Conservation (phyloP, 1,140 invertebrate genomes). For the Drosophila willistoni region DNA sequence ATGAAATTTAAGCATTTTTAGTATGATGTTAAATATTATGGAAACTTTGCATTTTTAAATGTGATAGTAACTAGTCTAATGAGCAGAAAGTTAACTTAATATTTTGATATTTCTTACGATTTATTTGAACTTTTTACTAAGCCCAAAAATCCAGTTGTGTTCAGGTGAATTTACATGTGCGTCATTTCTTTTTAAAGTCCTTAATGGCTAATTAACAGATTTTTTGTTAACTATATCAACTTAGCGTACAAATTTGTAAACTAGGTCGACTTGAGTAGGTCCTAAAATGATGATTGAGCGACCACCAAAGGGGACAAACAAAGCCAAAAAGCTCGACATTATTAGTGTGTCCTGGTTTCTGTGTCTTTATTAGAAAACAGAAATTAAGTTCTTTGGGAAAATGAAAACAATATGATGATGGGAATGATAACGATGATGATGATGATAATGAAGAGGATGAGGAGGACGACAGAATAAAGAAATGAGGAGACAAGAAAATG, state of each 20-base stretch:
- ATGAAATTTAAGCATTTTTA: not conserved
- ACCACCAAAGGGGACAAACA: constrained; percentile 20
- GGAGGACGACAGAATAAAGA: constrained; percentile 20
- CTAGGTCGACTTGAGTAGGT: constrained; percentile 49
- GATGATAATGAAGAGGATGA: not conserved
- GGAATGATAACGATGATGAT: constrained; percentile 54
- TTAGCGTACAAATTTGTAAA: constrained; percentile 25
- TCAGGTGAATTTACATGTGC: too few species aligned
- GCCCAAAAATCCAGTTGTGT: too few species aligned
- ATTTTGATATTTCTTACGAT: too few species aligned
- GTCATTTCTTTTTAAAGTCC: too few species aligned
- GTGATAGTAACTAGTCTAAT: too few species aligned
- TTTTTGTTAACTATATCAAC: not conserved
- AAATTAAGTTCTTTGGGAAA: constrained; percentile 71
- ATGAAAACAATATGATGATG: constrained; percentile 64
- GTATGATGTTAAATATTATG: too few species aligned
- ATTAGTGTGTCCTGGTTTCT: constrained; percentile 66
- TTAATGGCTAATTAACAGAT: not conserved
- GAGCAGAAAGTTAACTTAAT: too few species aligned
- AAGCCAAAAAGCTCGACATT: constrained; percentile 39
- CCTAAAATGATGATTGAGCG: constrained; percentile 30
- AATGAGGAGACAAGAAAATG: constrained; percentile 61
- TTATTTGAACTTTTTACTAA: too few species aligned
- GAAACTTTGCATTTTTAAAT: too few species aligned
- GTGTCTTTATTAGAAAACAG: constrained; percentile 45